These are phyloP conservation scores for Trissolcus japonicus DNA, from an alignment of 2,888 invertebrate species.

Conservation along the genomic window DNA sequence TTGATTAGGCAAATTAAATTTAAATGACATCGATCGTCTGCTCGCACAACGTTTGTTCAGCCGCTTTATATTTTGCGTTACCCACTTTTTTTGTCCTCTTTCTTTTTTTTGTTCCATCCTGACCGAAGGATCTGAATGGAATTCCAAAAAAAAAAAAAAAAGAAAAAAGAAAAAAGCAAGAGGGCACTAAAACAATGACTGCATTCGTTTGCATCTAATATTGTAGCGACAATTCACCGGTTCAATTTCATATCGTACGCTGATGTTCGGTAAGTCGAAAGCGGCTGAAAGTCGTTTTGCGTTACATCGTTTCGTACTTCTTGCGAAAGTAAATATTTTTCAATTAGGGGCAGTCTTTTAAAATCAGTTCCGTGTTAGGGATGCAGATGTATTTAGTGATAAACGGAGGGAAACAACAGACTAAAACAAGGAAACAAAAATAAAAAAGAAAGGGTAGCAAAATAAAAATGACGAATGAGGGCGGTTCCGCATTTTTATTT, in stretches of 20 bases:
- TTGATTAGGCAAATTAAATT: conserved; percentile 59
- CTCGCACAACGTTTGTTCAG: conserved; percentile 28
- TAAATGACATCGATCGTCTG: conserved; percentile 55
- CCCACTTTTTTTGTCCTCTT: background rate
- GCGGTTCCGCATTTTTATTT: too few relatives aligned
- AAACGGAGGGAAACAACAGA: conserved; percentile 25
- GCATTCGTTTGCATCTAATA: conserved; percentile 15
- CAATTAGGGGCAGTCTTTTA: conserved; percentile 30
- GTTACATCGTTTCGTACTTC: conserved; percentile 37
- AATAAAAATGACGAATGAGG: too few relatives aligned
- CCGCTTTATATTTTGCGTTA: conserved; percentile 19
- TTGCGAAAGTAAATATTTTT: conserved; percentile 22
- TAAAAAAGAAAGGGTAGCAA: too few relatives aligned
- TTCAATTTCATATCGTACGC: conserved; percentile 25
- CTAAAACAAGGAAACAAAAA: conserved; percentile 7
- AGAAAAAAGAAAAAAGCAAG: too few relatives aligned
- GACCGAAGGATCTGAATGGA: background rate
- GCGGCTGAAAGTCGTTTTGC: conserved; percentile 16
- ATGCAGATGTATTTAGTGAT: conserved; percentile 18
- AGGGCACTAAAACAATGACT: conserved; percentile 1
- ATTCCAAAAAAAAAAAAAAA: background rate
- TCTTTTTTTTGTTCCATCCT: conserved; percentile 8
- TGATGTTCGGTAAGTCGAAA: conserved; percentile 18
- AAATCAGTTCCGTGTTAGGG: conserved; percentile 40
- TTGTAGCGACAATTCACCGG: conserved; percentile 3